phyloP scores from a whole-genome alignment of 1,140 invertebrate species.

The Rhizoglyphus robini region DNA sequence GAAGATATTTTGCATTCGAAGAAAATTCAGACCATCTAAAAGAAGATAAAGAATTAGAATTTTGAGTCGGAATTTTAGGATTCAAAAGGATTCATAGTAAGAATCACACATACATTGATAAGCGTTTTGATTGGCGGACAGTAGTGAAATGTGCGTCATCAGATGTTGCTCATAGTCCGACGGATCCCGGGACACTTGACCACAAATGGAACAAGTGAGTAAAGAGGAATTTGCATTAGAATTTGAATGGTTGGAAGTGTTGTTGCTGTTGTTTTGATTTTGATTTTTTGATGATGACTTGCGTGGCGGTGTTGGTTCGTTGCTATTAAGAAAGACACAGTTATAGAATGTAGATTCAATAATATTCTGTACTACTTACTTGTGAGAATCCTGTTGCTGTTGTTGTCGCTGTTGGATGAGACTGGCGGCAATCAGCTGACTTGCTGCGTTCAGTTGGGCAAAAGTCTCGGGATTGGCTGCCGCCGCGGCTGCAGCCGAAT shows the following conservation, averaged over 20 bases:
- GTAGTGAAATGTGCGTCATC: neutral
- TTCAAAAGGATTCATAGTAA: no score
- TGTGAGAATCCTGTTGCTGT: neutral
- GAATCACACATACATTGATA: neutral
- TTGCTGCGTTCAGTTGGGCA: neutral
- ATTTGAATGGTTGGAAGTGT: neutral
- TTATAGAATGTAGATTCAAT: neutral
- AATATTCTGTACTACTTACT: neutral
- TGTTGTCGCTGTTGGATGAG: neutral
- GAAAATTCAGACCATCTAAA: neutral
- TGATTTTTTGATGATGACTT: neutral
- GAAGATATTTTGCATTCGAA: neutral
- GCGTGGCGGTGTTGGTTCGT: neutral
- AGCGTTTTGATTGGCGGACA: neutral
- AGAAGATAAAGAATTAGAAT: neutral
- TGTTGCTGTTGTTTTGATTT: neutral
- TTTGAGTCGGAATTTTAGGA: neutral
- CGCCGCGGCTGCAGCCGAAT: neutral
- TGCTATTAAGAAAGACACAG: neutral
- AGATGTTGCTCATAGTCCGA: conserved; percentile 12
- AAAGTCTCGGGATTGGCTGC: neutral
- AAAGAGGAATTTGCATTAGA: neutral
- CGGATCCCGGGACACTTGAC: neutral
- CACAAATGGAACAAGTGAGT: conserved; percentile 13
- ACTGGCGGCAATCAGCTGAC: neutral